A percentile compares a stretch with the other conserved stretches of the same genome.
Conservation (phyloP, 2,113 vertebrate species). For the Climacteris rufus region DNA sequence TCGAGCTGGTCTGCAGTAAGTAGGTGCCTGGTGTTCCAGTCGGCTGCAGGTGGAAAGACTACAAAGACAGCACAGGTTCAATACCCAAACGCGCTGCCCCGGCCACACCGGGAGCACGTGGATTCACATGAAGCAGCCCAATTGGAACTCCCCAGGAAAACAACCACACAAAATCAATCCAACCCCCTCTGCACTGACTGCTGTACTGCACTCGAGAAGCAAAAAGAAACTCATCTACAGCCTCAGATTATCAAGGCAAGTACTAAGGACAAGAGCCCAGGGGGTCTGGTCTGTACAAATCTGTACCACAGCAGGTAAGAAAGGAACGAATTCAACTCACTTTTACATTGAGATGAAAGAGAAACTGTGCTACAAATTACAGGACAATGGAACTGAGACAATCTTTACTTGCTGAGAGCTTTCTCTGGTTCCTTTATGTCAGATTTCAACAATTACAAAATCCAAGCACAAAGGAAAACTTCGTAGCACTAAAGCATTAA, state of each 20-base stretch:
- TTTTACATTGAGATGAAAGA: neutral
- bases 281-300: neutral
- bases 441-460: neutral
- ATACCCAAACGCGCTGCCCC: neutral
- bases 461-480: neutral
- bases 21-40: conserved; percentile 95
- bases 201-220: neutral
- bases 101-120: neutral
- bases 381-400: neutral
- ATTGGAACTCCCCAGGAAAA: neutral
- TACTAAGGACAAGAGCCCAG: neutral
- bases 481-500: neutral
- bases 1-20: conserved; percentile 90
- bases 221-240: neutral
- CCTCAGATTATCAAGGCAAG: neutral
- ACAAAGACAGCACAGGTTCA: neutral
- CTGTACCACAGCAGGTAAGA: neutral
- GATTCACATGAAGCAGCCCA: neutral
- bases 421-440: neutral
- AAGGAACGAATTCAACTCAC: neutral
- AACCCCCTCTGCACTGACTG: neutral
- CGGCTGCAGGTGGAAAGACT: conserved; percentile 98
- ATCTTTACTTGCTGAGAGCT: neutral
- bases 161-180: neutral
- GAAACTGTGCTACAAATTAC: neutral